Base-by-base conservation (phyloP, 2,797 vertebrate species). In the Falco berigora region DNA sequence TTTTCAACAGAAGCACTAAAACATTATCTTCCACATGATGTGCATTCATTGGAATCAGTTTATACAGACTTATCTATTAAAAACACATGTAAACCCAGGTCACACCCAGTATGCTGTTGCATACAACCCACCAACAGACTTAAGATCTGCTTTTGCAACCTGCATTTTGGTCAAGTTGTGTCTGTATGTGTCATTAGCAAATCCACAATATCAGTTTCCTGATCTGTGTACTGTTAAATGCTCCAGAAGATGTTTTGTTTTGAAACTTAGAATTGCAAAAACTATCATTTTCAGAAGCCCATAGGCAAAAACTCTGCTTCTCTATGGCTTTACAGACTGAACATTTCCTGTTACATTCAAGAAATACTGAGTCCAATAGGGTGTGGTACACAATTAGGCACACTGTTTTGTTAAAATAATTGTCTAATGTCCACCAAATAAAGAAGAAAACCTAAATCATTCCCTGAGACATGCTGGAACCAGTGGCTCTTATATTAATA, bases 81-180 rank as follows among this genome's bases (percentile, higher is more conserved):
- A 97, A 97, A 88, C 89, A 91, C 7, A 7, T 93, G 92, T 78
- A 95, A 95, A 71, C 8, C 5, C 62, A 64, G 40, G 85, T 73
- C 34, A 61, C 49, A 74, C 66, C 82, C 59, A 50, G 10, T 76
- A 44, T 42, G 28, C 13, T 3, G 2, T 69, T 87, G 46, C 68
- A 46, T 75, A 38, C 40, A 92, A 93, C 21, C 17, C 15, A 8
- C 47, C 52, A 92, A 80, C 58, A 95, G 83, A 49, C 24, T 53
- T 73, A 76, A 81, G 24, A 46, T 90, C 94, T 94, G 94, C 53
- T 88, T 75, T 91, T 89, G 50, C 56, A 62, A 61, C 59, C 86
- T 86, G 77, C 6, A 5, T 91, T 83, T 90, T 78, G 46, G 38
- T 78, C 72, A 52, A 72, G 73, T 72, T 90, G 40, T 81, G n/a